Evolutionary conservation across 1,140 invertebrate genomes (phyloP), one percentile per base, ranked within the genome.

Genomic region (Hyles vespertilio): DNA sequence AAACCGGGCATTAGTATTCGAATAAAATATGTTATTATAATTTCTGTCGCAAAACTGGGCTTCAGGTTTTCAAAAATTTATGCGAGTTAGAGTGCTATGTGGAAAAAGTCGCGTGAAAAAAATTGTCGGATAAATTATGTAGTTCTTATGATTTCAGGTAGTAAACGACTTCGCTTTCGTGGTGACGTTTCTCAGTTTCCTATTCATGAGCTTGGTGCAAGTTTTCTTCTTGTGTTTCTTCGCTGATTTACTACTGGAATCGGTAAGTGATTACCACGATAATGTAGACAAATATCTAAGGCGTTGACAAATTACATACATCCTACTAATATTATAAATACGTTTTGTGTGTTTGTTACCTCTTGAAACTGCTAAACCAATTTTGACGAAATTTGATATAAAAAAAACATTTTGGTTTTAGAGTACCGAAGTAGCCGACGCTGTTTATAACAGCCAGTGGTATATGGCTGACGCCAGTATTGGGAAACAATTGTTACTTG

Each of bases 361-460:
- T 22, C 22, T 22, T 22, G 22, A 22, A 22, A 22, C 22, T 22
- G 22, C 22, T 22, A 22, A 22, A 22, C 22, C 22, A 22, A 22
- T 22, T 22, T 22, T 22, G 22, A 22, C 22, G 1, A 22, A 22
- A 22, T 22, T 22, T 22, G 22, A 22, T 22, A 22, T 22, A 22
- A 22, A 22, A 22, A 22, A 22, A 22, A 22, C 22, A 22, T 22
- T 22, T 22, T 22, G 1, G 22, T 40, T 40, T 40, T 61, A 79
- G 79, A 81, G 77, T 56, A 51, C 63, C 22, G 72, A 77, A 46
- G 65, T 81, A 6, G 64, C 66, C 11, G 52, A 70, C 12, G 71
- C 76, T 0, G 65, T 77, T 1, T 81, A 79, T 56, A 74, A 74
- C 8, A 60, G 70, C 46, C 62, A 64, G 10, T 81, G 77, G 79